phyloP scores from a whole-genome alignment of 2,888 invertebrate genomes.

The Meandrusa payeni region DNA sequence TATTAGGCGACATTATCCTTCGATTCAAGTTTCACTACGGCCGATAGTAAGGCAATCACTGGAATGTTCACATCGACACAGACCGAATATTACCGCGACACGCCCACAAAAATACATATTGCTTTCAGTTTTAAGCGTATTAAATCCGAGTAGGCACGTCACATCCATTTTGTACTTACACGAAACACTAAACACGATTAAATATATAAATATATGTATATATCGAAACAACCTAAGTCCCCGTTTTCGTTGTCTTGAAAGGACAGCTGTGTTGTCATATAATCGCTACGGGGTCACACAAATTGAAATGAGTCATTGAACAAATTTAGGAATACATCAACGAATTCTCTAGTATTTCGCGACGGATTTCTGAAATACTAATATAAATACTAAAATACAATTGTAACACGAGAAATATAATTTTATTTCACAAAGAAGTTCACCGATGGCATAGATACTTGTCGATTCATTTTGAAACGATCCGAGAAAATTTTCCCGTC shows the following conservation, averaged over 20 bases:
- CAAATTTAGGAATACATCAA: constrained; percentile 67
- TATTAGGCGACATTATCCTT: constrained; percentile 24
- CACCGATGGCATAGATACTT: constrained; percentile 26
- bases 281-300: constrained; percentile 57
- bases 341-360: constrained; percentile 29
- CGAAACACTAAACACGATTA: constrained; percentile 66
- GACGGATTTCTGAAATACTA: constrained; percentile 29
- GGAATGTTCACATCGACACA: constrained; percentile 61
- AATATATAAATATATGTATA: constrained; percentile 34
- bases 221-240: constrained; percentile 70
- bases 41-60: constrained; percentile 45
- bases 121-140: constrained; percentile 69
- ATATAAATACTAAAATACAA: constrained; percentile 26
- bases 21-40: constrained; percentile 23
- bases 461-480: constrained; percentile 8
- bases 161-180: constrained; percentile 74
- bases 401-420: constrained; percentile 35
- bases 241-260: constrained; percentile 74
- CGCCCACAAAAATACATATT: constrained; percentile 60
- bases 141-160: constrained; percentile 64
- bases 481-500: constrained; percentile 19
- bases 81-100: constrained; percentile 34
- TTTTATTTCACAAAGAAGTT: constrained; percentile 17
- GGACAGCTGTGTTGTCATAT: constrained; percentile 61
- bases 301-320: constrained; percentile 44